Conservation (phyloP, 64 coral and sea anemone species). For the Pocillopora verrucosa region DNA sequence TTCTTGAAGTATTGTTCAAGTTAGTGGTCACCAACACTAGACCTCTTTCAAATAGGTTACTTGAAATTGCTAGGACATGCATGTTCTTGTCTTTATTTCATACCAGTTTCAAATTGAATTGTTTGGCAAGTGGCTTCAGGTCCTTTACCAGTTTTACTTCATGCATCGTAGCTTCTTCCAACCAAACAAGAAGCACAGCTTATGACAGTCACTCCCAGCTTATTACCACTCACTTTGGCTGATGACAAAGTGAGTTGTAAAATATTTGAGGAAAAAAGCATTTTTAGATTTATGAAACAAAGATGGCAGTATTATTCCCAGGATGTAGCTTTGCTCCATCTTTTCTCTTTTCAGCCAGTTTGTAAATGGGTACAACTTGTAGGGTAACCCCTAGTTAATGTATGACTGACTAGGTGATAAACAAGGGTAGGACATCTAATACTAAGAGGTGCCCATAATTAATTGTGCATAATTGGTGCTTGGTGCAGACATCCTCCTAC, state of each 20-base stretch:
- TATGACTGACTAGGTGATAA: conserved; percentile 15
- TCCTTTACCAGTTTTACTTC: conserved; percentile 55
- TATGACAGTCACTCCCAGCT: neutral
- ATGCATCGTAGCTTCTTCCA: conserved; percentile 44
- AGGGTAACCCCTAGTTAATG: conserved; percentile 8
- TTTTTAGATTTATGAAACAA: neutral
- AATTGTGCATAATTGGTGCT: conserved; percentile 24
- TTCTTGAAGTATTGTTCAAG: conserved; percentile 56
- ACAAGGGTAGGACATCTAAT: conserved; percentile 34
- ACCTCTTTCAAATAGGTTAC: conserved; percentile 43
- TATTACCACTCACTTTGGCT: neutral
- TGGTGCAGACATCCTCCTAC: conserved; percentile 34
- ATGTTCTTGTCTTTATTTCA: conserved; percentile 67
- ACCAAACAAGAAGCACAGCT: conserved; percentile 47
- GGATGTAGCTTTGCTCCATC: neutral
- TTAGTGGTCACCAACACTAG: conserved; percentile 26
- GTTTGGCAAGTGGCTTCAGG: conserved; percentile 53
- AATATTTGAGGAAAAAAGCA: conserved; percentile 4
- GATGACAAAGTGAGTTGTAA: conserved; percentile 42
- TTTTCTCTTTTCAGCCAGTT: neutral
- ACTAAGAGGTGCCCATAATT: conserved; percentile 48
- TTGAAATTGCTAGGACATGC: conserved; percentile 47
- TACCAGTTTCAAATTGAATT: conserved; percentile 41
- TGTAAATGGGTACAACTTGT: neutral
- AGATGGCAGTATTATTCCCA: neutral